A percentile compares a stretch with the other conserved stretches of the same genome.
phyloP scores from a whole-genome alignment of 2,113 vertebrate species.

The Kobus ellipsiprymnus region DNA sequence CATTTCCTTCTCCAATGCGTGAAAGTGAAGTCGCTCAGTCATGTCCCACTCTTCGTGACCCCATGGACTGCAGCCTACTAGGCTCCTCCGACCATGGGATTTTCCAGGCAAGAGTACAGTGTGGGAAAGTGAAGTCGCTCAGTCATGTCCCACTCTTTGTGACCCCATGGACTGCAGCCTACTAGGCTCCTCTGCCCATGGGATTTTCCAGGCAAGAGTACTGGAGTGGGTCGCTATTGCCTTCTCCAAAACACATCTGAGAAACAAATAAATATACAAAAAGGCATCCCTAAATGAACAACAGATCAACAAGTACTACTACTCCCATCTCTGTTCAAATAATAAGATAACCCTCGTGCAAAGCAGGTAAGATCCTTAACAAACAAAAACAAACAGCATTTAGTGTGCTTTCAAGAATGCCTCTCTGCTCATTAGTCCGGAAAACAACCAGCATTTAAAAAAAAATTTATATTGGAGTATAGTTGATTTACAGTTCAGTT shows the following conservation, averaged over 20 bases:
- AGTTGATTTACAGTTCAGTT: neutral
- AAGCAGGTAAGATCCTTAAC: neutral
- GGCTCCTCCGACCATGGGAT: too few species aligned
- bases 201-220: too few species aligned
- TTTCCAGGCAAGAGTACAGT: too few species aligned
- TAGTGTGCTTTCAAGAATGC: neutral
- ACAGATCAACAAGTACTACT: neutral
- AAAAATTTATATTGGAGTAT: neutral
- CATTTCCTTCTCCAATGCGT: neutral
- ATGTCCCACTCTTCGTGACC: accelerated
- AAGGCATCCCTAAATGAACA: neutral
- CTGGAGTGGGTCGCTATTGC: too few species aligned
- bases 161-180: too few species aligned
- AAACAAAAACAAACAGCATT: neutral
- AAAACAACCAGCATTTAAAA: neutral
- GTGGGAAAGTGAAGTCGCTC: too few species aligned
- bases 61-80: too few species aligned
- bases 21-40: too few species aligned
- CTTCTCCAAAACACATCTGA: neutral
- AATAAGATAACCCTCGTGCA: neutral
- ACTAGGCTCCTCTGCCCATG: too few species aligned
- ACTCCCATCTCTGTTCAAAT: neutral
- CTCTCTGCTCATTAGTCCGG: neutral
- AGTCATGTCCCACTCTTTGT: too few species aligned
- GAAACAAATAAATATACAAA: neutral